Conservation (phyloP, 2,113 vertebrate genomes). For the Myrmophylax atrothorax region DNA sequence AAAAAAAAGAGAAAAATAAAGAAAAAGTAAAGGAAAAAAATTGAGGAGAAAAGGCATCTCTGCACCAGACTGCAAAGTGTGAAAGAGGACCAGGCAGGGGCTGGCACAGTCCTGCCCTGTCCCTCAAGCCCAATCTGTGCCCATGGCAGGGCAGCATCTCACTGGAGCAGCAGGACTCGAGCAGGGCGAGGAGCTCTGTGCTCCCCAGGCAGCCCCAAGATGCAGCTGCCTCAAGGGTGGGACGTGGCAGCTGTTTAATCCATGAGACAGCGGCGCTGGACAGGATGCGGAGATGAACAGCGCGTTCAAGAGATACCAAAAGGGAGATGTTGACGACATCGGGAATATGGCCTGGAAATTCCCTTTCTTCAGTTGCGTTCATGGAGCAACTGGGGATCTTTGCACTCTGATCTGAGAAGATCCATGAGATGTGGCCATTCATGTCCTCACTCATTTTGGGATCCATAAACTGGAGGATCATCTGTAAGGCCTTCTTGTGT, state of each 20-base stretch:
- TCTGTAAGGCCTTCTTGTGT: background rate
- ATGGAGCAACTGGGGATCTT: background rate
- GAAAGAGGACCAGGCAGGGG: background rate
- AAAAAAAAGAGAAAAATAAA: background rate
- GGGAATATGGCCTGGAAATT: background rate
- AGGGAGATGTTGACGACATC: background rate
- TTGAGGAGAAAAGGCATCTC: background rate
- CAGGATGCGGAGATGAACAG: background rate
- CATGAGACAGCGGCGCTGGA: slow-evolving; percentile 5
- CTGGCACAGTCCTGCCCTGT: accelerated
- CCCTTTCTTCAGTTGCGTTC: background rate
- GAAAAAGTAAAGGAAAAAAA: background rate
- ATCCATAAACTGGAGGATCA: background rate
- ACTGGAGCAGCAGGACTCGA: accelerated
- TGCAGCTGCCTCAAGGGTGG: slow-evolving; percentile 46
- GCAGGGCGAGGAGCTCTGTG: background rate
- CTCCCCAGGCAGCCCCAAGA: background rate
- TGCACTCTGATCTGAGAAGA: background rate
- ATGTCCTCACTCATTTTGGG: background rate
- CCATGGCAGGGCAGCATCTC: background rate
- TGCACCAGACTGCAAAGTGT: background rate
- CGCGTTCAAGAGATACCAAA: background rate
- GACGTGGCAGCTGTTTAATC: slow-evolving; percentile 43
- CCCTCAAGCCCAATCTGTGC: background rate
- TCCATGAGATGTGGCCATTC: background rate